Base-by-base conservation (phyloP, 1,140 invertebrate species). In the Zaprionus vittiger region DNA sequence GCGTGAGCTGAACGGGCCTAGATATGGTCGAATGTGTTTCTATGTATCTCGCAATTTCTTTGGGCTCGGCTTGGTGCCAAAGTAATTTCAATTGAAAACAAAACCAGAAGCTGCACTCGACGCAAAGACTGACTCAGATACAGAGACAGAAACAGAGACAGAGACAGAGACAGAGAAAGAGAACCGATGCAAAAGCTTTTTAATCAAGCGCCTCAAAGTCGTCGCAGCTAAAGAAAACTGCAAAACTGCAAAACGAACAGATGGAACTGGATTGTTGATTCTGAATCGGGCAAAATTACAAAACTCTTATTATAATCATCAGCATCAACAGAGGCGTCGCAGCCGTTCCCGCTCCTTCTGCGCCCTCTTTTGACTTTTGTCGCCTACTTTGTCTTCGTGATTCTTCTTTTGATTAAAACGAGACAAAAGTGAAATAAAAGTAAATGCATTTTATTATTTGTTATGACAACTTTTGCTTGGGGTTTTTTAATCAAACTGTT, bases 401-500 rank as follows among this genome's bases (percentile, higher is more conserved):
- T 80, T 82, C 79, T 82, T 78, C 77, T 79, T 85, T 81, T 90
- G 67, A 81, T 70, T 67, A 66, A 73, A 72, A 79, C 76, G 85
- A 70, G 72, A 64, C 61, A 38, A 67, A 83, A 63, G 41, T 47
- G n/a, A 67, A 71, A 59, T 49, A 72, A 70, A 73, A 75, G 69
- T 75, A 90, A 87, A 89, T 89, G 84, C 84, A 89, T 89, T 90
- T 87, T 84, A 83, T 89, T 84, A 82, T 79, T 80, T 83, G 80
- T 81, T 64, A 76, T 87, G 83, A 67, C 73, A 75, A 86, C 64
- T 79, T 86, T 80, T 79, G 44, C 49, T 72, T 67, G 41, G 49
- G 49, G 26, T 15, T 78, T 89, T 71, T 76, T 90, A 90, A 90
- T 90, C 85, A 90, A 77, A 69, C 70, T 71, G 56, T 14, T 75